Evolutionary conservation across 2,888 invertebrate genomes (phyloP).

Genomic region (Brachyopa scutellaris): DNA sequence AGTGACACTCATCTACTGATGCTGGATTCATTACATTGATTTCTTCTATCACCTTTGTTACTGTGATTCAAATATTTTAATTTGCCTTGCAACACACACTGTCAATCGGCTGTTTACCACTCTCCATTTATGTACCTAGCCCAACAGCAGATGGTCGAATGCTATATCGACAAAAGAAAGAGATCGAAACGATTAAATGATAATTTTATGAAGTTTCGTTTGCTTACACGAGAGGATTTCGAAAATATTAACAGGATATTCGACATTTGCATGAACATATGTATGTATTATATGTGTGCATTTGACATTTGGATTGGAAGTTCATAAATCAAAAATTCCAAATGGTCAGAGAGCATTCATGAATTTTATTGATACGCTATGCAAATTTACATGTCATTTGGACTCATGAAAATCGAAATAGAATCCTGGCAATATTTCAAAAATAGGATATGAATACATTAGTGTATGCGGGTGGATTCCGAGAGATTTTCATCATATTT

Average conservation of each 20-base stretch:
- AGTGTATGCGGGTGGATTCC: constrained; percentile 28
- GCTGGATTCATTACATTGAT: no score
- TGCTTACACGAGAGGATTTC: constrained; percentile 19
- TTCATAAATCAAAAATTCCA: constrained; percentile 42
- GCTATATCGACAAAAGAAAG: constrained; percentile 3
- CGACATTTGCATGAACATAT: background rate
- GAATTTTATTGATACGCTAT: constrained; percentile 10
- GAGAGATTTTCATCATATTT: constrained; percentile 42
- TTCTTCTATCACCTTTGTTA: no score
- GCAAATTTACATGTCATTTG: constrained; percentile 43
- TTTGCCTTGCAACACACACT: constrained; percentile 14
- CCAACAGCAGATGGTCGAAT: constrained; percentile 55
- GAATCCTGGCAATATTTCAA: constrained; percentile 53
- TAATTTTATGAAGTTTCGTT: constrained; percentile 52
- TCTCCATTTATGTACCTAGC: constrained; percentile 38
- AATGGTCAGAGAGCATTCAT: constrained; percentile 31
- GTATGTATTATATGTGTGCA: no score
- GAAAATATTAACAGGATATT: constrained; percentile 46
- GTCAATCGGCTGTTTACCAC: constrained; percentile 2
- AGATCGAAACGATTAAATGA: constrained; percentile 47
- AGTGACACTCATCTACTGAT: no score
- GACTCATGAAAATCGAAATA: constrained; percentile 37
- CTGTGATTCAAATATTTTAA: no score
- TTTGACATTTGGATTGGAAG: constrained; percentile 4
- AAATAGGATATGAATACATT: constrained; percentile 33